Conservation (phyloP, 2,113 vertebrate species). For the Chaetodon auriga region DNA sequence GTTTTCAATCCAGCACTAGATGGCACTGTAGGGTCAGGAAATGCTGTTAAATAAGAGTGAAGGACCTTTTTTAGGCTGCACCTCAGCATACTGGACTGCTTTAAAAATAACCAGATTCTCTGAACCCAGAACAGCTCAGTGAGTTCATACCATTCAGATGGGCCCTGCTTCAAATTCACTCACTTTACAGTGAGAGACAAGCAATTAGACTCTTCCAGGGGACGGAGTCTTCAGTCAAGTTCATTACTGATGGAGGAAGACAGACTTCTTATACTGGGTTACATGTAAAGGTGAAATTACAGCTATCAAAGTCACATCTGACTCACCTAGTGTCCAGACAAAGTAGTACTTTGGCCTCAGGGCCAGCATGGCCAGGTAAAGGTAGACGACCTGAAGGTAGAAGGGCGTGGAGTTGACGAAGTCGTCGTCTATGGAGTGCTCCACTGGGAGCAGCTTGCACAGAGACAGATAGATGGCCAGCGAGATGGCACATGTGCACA, state of each 20-base stretch:
- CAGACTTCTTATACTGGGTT: background rate
- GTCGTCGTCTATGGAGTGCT: constrained; percentile 88
- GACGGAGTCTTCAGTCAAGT: background rate
- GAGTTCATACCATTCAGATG: background rate
- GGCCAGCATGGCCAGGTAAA: constrained; percentile 94
- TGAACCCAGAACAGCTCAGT: constrained; percentile 3
- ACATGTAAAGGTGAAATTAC: background rate
- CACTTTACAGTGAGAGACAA: background rate
- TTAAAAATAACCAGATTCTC: constrained; percentile 13
- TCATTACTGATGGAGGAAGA: background rate
- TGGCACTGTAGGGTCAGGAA: constrained; percentile 63
- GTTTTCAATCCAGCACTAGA: constrained; percentile 69
- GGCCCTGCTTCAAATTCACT: background rate
- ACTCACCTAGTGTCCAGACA: constrained; percentile 97
- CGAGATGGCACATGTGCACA: constrained; percentile 91
- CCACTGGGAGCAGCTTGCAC: constrained; percentile 90
- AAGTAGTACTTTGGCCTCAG: constrained; percentile 99
- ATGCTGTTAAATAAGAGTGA: constrained; percentile 1
- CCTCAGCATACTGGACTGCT: background rate
- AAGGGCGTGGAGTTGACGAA: constrained; percentile 90
- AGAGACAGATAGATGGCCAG: constrained; percentile 91
- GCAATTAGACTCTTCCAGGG: background rate
- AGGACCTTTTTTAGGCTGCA: constrained; percentile 1
- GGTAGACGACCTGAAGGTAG: constrained; percentile 89
- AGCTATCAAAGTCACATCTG: no score